Evolutionary conservation across 2,888 invertebrate genomes (phyloP).

Genomic region (Cantharis flavilabris): DNA sequence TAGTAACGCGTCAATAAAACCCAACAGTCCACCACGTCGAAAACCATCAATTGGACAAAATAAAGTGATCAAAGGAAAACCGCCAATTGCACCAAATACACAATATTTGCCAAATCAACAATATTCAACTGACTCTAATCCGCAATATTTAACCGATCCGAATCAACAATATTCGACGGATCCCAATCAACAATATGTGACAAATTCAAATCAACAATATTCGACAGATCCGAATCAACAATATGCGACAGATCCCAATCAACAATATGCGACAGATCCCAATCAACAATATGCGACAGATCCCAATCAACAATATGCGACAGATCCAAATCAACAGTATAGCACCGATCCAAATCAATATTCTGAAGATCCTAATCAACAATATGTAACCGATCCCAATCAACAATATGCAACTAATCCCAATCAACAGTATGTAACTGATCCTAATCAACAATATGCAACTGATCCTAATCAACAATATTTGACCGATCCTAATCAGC

Average conservation of each 20-base stretch:
- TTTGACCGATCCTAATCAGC: slow-evolving; percentile 23
- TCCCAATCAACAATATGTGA: slow-evolving; percentile 21
- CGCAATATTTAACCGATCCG: slow-evolving; percentile 23
- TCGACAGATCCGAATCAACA: background rate
- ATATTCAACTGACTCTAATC: slow-evolving; percentile 33
- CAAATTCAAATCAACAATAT: slow-evolving; percentile 29
- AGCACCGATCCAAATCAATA: slow-evolving; percentile 34
- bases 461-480: background rate
- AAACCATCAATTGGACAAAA: slow-evolving; percentile 19
- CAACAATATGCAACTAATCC: slow-evolving; percentile 37
- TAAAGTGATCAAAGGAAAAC: background rate
- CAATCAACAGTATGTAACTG: slow-evolving; percentile 38
- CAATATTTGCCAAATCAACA: slow-evolving; percentile 34
- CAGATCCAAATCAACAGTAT: slow-evolving; percentile 30
- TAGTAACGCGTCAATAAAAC: slow-evolving; percentile 38
- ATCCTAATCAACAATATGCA: slow-evolving; percentile 22
- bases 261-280: slow-evolving; percentile 7
- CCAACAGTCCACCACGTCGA: slow-evolving; percentile 32
- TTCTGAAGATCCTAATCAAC: background rate
- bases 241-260: background rate
- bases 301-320: slow-evolving; percentile 37
- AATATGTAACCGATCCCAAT: slow-evolving; percentile 20
- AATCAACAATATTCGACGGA: background rate
- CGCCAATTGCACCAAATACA: background rate
- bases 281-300: slow-evolving; percentile 23